These are phyloP conservation scores for Darevskia nairensis DNA, from an alignment of 2,797 vertebrate species.

Conservation along the genomic window DNA sequence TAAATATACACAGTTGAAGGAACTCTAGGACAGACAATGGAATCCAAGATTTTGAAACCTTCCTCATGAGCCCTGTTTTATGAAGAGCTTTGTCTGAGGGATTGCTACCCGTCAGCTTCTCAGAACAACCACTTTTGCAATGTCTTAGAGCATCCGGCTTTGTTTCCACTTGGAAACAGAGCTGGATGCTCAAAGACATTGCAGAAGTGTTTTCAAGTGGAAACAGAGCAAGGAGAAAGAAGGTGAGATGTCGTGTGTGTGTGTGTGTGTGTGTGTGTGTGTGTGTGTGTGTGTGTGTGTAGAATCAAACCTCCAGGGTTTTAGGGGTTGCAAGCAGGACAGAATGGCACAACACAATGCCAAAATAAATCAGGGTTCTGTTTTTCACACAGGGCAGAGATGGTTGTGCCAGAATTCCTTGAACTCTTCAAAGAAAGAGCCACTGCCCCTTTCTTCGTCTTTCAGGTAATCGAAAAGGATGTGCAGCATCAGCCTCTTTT, in stretches of 20 bases:
- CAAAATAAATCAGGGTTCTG: neutral
- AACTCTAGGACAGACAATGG: neutral
- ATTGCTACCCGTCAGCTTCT: neutral
- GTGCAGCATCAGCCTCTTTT: neutral
- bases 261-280: no score
- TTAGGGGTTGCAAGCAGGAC: neutral
- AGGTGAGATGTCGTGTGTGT: neutral
- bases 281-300: no score
- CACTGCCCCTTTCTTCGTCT: constrained; percentile 97
- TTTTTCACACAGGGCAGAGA: constrained; percentile 84
- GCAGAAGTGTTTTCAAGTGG: neutral
- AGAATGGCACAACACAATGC: neutral
- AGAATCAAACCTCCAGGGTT: neutral
- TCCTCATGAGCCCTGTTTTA: neutral
- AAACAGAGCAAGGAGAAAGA: neutral
- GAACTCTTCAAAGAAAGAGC: constrained; percentile 96
- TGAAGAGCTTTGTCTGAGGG: neutral
- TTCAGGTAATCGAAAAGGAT: constrained; percentile 85
- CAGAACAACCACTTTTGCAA: neutral
- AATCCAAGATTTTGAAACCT: neutral
- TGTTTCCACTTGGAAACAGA: neutral
- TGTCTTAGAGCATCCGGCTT: neutral
- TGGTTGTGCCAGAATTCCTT: constrained; percentile 96
- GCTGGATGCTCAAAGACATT: no score
- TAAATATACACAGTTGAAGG: neutral